Base-by-base conservation (phyloP, 35 echinoderm and acorn worm species). In the Ophioderma brevispina region DNA sequence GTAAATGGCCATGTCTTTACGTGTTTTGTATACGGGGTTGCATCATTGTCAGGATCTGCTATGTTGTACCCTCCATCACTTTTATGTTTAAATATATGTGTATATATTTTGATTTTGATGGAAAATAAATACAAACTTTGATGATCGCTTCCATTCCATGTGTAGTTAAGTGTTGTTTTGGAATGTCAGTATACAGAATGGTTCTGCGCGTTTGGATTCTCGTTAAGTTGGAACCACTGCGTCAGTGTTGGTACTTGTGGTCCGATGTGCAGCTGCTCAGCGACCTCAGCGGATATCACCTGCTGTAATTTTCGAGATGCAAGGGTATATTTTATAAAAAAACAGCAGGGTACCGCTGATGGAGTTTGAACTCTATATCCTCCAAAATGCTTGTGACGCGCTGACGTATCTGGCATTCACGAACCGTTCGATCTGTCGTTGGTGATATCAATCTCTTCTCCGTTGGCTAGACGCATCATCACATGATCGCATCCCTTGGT, bases 351-450 rank as follows among this genome's bases (percentile, higher is more conserved):
- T 80, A 80, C 37, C 78, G 1, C 37, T 80, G 78, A 6, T 32
- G 37, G 78, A 80, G 31, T 34, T 32, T 32, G 25, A 80, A 80
- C 35, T 80, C 78, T 80, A 80, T 34, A 80, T 32, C 21, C 78
- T 32, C 78, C 78, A 80, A 13, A 35, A 80, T 80, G 78, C 78
- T 37, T 80, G 31, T 80, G 78, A 80, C 31, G 78, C 78, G 37
- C 78, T 37, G 23, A 80, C 37, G 33, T 84, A 86, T 64, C 84
- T 75, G 19, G 84, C 84, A 75, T 86, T 64, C 32, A 86, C 56
- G 33, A 55, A 86, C 10, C 84, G 84, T 75, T 86, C 46, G 18
- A 86, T 33, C 38, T 86, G 41, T 46, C 41, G 28, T 84, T 56
- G 18, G 56, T 86, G 75, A 55, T 64, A 32, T 86, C 46, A 35